phyloP scores from a whole-genome alignment of 1,140 invertebrate species.

The Teleopsis dalmanni region DNA sequence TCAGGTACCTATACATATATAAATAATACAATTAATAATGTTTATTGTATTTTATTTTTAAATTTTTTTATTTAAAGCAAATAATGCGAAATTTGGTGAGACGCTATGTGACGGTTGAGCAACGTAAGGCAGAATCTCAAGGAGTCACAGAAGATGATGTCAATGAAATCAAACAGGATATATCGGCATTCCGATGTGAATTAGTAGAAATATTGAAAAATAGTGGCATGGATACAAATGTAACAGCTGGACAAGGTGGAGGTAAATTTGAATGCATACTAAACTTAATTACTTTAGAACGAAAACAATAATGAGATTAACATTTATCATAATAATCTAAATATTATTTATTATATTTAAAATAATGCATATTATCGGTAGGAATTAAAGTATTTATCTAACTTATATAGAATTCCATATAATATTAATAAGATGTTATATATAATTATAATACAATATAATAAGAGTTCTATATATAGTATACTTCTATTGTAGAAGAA shows the following conservation, averaged over 20 bases:
- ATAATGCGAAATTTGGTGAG: slow-evolving; percentile 94
- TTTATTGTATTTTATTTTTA: not conserved
- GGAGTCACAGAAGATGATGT: slow-evolving; percentile 98
- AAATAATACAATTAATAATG: not conserved
- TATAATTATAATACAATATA: no score
- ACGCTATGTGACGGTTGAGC: slow-evolving; percentile 91
- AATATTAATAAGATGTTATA: no score
- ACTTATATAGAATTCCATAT: no score
- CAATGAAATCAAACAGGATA: slow-evolving; percentile 98
- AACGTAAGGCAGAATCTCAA: slow-evolving; percentile 85
- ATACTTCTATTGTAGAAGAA: no score
- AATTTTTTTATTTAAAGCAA: slow-evolving; percentile 49
- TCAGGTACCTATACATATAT: slow-evolving; percentile 53
- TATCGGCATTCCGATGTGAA: slow-evolving; percentile 90
- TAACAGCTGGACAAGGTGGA: slow-evolving; percentile 56
- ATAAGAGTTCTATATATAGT: no score
- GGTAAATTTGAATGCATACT: slow-evolving; percentile 19
- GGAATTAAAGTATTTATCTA: no score
- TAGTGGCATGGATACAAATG: slow-evolving; percentile 85
- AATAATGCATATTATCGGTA: no score
- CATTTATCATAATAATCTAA: no score
- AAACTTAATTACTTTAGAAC: not conserved
- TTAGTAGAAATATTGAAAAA: slow-evolving; percentile 91
- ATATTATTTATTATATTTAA: no score
- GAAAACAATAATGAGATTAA: not conserved